Percentiles rank a stretch among this genome's conserved stretches.
Evolutionary conservation across 2,888 invertebrate species (phyloP).

Genomic region (Amitus sp.): DNA sequence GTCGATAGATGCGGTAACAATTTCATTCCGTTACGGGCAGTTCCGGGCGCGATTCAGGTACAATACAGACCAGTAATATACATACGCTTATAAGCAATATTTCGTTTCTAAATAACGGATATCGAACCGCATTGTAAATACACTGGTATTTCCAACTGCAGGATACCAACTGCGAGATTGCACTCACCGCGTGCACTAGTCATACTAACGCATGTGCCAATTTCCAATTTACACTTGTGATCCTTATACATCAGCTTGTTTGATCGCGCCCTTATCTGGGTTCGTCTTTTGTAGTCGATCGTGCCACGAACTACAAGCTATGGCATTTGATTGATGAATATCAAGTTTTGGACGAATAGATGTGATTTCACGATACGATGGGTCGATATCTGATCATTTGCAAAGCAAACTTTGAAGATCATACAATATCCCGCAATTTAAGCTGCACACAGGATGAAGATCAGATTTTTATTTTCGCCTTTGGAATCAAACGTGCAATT

Average conservation of each 20-base stretch:
- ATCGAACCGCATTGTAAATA: conserved; percentile 47
- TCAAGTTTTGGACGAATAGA: no score
- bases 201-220: conserved; percentile 7
- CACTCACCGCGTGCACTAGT: conserved; percentile 25
- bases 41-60: conserved; percentile 22
- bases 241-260: conserved; percentile 19
- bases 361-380: no score
- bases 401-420: no score
- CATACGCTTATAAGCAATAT: conserved; percentile 50
- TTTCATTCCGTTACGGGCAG: conserved; percentile 19
- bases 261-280: conserved; percentile 28
- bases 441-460: no score
- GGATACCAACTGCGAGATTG: conserved; percentile 47
- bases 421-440: no score
- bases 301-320: no score
- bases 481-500: no score
- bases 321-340: no score
- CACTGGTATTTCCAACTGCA: conserved; percentile 34
- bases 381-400: no score
- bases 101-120: conserved; percentile 48
- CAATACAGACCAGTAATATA: conserved; percentile 37
- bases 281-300: conserved; percentile 6
- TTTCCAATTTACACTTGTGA: conserved; percentile 13
- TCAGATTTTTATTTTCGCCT: no score
- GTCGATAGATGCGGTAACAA: conserved; percentile 25